A percentile compares a stretch with the other conserved stretches of the same genome.
These are phyloP conservation scores for Microtus pennsylvanicus DNA, from an alignment of 2,113 vertebrate genomes.

Conservation along the genomic window DNA sequence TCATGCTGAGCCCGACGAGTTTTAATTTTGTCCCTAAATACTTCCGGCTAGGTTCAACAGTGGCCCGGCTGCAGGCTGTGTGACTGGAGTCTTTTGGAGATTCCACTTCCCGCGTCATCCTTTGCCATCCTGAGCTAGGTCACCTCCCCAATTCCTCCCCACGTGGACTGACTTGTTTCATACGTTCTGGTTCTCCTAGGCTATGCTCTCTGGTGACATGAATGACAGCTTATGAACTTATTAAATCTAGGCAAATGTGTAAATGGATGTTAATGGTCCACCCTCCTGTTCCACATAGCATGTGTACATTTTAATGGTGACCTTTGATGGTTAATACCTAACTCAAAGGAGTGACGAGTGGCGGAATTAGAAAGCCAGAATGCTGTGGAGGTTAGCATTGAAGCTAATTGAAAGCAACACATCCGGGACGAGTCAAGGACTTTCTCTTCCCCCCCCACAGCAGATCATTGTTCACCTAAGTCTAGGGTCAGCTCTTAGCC, in stretches of 20 bases:
- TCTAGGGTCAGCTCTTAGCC: neutral
- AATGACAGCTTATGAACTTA: conserved; percentile 68
- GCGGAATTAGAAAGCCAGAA: conserved; percentile 70
- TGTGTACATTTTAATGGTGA: conserved; percentile 71
- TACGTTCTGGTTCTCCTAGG: neutral
- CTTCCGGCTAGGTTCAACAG: neutral
- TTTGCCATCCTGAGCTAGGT: neutral
- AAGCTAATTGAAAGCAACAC: conserved; percentile 60
- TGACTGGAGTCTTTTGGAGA: neutral
- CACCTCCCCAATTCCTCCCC: neutral
- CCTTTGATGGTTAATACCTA: conserved; percentile 71
- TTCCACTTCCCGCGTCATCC: neutral
- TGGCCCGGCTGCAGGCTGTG: neutral
- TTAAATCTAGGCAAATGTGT: conserved; percentile 71
- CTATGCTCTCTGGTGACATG: conserved; percentile 61
- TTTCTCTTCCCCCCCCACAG: conserved; percentile 25
- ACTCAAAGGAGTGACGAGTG: conserved; percentile 65
- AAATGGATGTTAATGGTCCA: conserved; percentile 77
- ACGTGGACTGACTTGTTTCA: conserved; percentile 19
- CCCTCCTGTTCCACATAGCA: conserved; percentile 39
- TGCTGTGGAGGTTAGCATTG: conserved; percentile 50
- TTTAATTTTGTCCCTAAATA: conserved; percentile 15
- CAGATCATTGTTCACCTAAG: conserved; percentile 26
- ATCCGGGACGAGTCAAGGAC: conserved; percentile 56
- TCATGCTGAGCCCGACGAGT: neutral